These are phyloP conservation scores for Neotoxoptera formosana DNA, from an alignment of 1,140 invertebrate genomes.

Conservation along the genomic window DNA sequence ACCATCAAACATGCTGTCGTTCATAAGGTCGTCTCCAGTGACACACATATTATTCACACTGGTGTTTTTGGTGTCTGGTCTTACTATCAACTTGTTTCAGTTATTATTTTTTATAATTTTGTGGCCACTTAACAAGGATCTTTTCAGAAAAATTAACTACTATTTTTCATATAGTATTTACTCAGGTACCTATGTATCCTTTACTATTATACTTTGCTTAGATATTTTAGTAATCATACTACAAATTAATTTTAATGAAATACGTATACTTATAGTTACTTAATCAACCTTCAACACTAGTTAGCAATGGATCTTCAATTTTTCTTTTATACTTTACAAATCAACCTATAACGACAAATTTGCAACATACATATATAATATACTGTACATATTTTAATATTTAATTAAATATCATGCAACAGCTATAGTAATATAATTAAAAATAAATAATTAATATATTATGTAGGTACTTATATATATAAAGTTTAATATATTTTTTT, in stretches of 20 bases:
- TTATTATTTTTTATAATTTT: constrained; percentile 77
- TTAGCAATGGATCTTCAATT: too few relatives aligned
- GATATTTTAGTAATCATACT: not conserved
- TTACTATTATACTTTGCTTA: constrained; percentile 55
- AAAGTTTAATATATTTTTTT: not conserved
- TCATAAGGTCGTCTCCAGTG: constrained; percentile 10
- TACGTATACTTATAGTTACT: not conserved
- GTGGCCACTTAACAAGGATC: constrained; percentile 75
- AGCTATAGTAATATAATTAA: too few relatives aligned
- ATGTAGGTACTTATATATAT: too few relatives aligned
- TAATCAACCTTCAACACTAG: not conserved
- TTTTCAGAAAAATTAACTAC: constrained; percentile 90
- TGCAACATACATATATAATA: too few relatives aligned
- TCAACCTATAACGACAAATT: too few relatives aligned
- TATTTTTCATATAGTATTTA: constrained; percentile 89
- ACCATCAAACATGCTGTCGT: not conserved
- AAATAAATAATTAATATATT: too few relatives aligned
- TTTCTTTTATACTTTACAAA: too few relatives aligned
- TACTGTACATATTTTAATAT: too few relatives aligned
- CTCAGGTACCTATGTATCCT: constrained; percentile 73
- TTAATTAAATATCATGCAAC: too few relatives aligned
- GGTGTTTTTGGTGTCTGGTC: constrained; percentile 87
- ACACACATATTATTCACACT: constrained; percentile 82
- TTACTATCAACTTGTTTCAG: constrained; percentile 86
- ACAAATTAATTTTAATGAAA: not conserved